Evolutionary conservation across 2,113 vertebrate species (phyloP).

Genomic region (Equus quagga): DNA sequence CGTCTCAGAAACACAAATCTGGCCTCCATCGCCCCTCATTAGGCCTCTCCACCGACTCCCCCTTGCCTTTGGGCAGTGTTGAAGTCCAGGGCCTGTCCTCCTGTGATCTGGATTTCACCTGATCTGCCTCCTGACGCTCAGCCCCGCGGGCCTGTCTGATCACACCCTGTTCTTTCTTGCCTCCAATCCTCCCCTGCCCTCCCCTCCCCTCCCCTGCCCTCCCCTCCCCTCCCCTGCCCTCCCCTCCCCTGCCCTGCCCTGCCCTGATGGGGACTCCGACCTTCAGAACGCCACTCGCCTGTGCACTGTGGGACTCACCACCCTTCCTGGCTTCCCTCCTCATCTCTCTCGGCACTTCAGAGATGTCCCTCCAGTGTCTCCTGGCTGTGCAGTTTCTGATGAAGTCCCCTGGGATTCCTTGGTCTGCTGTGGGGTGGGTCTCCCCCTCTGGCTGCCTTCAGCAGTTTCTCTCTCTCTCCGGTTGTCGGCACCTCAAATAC

Average conservation of each 20-base stretch:
- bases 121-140: too few relatives aligned
- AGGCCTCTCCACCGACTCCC: too few relatives aligned
- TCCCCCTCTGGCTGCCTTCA: neutral
- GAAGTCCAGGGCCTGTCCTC: accelerated
- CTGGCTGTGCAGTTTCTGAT: neutral
- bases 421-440: neutral
- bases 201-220: neutral
- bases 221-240: too few relatives aligned
- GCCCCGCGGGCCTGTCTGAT: accelerated
- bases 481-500: neutral
- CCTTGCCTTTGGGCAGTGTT: neutral
- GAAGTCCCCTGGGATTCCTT: neutral
- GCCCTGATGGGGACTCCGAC: neutral
- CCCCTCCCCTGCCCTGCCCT: too few relatives aligned
- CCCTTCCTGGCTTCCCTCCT: neutral
- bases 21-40: neutral
- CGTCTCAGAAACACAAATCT: neutral
- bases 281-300: neutral
- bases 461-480: neutral
- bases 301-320: neutral
- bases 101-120: too few relatives aligned
- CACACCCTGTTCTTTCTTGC: accelerated
- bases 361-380: neutral
- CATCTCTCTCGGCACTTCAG: neutral
- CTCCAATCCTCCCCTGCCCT: neutral